These are phyloP conservation scores for Picathartes gymnocephalus DNA, from an alignment of 2,113 vertebrate species.

Conservation along the genomic window DNA sequence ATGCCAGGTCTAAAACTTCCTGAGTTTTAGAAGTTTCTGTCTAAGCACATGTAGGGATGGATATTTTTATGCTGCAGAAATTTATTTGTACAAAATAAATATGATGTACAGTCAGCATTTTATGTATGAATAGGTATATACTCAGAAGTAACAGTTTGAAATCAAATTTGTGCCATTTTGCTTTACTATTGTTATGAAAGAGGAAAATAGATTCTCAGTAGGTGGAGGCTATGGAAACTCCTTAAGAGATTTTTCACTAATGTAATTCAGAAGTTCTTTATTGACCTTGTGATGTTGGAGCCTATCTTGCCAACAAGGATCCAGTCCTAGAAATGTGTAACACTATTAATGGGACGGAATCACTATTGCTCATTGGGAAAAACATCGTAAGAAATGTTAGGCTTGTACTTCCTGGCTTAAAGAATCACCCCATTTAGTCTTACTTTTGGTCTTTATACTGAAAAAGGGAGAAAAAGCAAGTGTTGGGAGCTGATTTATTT, in stretches of 20 bases:
- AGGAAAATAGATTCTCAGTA: not conserved
- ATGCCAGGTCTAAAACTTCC: not conserved
- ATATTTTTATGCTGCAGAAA: not conserved
- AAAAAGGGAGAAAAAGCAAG: not conserved
- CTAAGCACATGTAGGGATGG: not conserved
- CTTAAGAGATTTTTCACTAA: not conserved
- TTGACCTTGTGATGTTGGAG: not conserved
- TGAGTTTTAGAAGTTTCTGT: not conserved
- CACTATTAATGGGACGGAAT: not conserved
- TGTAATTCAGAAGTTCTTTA: not conserved
- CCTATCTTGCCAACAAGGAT: not conserved
- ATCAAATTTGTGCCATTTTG: not conserved
- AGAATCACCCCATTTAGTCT: not conserved
- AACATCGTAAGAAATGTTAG: not conserved
- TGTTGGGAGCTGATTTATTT: not conserved
- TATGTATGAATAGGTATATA: not conserved
- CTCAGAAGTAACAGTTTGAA: not conserved
- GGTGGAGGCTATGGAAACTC: not conserved
- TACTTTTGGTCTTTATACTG: conserved; percentile 3
- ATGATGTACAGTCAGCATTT: not conserved
- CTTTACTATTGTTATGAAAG: not conserved
- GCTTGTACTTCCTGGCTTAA: not conserved
- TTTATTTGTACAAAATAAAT: not conserved
- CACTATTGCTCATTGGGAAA: not conserved
- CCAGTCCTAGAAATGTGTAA: not conserved